phyloP scores from a whole-genome alignment of 2,113 vertebrate species.

The Lampris incognitus region DNA sequence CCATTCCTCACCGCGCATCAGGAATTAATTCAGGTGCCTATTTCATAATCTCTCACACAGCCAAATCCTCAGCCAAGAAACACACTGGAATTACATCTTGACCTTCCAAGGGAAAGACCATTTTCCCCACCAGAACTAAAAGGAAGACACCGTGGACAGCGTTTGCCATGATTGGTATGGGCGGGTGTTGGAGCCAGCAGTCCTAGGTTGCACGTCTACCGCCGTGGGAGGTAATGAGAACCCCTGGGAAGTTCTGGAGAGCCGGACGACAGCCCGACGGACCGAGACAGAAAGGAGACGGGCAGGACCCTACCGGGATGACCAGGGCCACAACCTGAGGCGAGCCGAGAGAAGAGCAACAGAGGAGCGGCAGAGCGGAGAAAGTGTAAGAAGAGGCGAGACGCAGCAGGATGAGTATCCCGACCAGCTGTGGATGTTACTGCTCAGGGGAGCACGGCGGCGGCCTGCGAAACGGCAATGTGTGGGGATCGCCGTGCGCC shows the following conservation, averaged over 20 bases:
- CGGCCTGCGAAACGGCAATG: constrained; percentile 71
- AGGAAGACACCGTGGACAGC: constrained; percentile 27
- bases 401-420: constrained; percentile 79
- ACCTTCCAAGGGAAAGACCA: background rate
- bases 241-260: constrained; percentile 55
- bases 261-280: constrained; percentile 53
- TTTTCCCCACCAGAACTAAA: background rate
- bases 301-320: constrained; percentile 47
- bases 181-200: constrained; percentile 30
- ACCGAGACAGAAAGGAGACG: constrained; percentile 53
- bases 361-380: constrained; percentile 56
- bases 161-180: constrained; percentile 3
- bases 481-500: constrained; percentile 81
- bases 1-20: constrained; percentile 3
- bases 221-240: constrained; percentile 63
- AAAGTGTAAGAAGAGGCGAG: constrained; percentile 52
- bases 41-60: no score
- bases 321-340: constrained; percentile 64
- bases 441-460: constrained; percentile 70
- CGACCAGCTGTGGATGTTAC: constrained; percentile 76
- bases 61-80: background rate
- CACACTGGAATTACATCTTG: background rate
- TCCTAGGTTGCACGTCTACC: constrained; percentile 40
- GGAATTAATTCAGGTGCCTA: constrained; percentile 32
- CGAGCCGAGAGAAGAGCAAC: constrained; percentile 55